A percentile compares a stretch with the other conserved stretches of the same genome.
phyloP scores from a whole-genome alignment of 1,140 invertebrate genomes.

The Lepidurus couesii region DNA sequence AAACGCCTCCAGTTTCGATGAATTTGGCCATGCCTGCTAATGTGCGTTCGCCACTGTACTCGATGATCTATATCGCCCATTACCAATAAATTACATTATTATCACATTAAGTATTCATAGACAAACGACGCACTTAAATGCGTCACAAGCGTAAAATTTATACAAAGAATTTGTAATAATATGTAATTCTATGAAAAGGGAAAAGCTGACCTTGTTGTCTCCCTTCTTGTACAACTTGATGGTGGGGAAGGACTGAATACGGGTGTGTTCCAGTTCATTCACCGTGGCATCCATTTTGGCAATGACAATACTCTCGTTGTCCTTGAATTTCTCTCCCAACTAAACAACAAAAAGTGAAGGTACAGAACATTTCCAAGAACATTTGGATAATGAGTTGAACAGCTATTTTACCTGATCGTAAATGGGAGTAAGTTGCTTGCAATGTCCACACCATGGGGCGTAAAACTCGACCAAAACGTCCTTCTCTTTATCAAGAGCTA shows the following conservation, averaged over 20 bases:
- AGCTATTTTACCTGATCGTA: conserved; percentile 61
- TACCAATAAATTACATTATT: not conserved
- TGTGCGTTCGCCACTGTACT: conserved; percentile 92
- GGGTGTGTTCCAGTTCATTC: conserved; percentile 93
- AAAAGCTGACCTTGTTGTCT: conserved; percentile 68
- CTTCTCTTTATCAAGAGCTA: conserved; percentile 82
- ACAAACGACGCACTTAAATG: conserved; percentile 38
- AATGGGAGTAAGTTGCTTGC: conserved; percentile 92
- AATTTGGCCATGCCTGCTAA: conserved; percentile 89
- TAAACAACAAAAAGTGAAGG: not conserved
- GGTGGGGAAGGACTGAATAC: conserved; percentile 93
- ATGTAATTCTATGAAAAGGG: not conserved
- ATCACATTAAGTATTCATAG: conserved; percentile 28
- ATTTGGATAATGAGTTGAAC: not conserved
- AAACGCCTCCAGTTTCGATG: conserved; percentile 68
- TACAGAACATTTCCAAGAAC: not conserved
- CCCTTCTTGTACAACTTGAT: conserved; percentile 91
- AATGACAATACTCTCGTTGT: conserved; percentile 77
- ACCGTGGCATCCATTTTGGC: conserved; percentile 98
- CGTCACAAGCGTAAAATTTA: conserved; percentile 30
- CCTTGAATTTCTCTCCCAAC: conserved; percentile 78
- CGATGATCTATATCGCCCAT: conserved; percentile 58
- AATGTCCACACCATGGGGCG: conserved; percentile 96
- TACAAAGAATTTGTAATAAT: conserved; percentile 22
- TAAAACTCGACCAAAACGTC: conserved; percentile 98